phyloP scores from a whole-genome alignment of 2,888 invertebrate species.

The Drosophila hamatofila region DNA sequence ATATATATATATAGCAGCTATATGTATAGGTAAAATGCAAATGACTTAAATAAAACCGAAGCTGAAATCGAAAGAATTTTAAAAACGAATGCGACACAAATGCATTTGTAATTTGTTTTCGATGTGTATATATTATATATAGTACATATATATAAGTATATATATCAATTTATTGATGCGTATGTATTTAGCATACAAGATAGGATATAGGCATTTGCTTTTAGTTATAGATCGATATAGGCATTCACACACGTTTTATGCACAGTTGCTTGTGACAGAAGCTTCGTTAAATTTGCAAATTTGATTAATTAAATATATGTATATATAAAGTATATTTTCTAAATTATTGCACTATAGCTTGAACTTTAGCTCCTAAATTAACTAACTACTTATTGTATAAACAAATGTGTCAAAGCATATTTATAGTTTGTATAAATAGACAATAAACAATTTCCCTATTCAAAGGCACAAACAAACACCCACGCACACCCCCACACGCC shows the following conservation, averaged over 20 bases:
- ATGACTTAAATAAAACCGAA: constrained; percentile 23
- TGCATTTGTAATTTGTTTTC: constrained; percentile 58
- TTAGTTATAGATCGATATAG: constrained; percentile 29
- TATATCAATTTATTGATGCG: constrained; percentile 33
- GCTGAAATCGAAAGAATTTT: constrained; percentile 34
- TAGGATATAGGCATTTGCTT: constrained; percentile 15
- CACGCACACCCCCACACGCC: constrained; percentile 8
- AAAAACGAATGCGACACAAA: constrained; percentile 64
- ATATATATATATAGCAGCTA: not conserved
- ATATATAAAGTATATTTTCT: constrained; percentile 30
- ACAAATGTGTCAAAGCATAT: constrained; percentile 47
- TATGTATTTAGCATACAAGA: constrained; percentile 17
- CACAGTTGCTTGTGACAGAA: constrained; percentile 65
- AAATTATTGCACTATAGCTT: constrained; percentile 69
- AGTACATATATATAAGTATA: constrained; percentile 15
- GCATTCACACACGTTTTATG: constrained; percentile 58
- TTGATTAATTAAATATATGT: constrained; percentile 15
- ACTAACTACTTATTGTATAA: constrained; percentile 52
- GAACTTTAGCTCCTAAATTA: constrained; percentile 34
- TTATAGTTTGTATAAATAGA: constrained; percentile 49
- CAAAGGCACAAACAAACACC: constrained; percentile 25
- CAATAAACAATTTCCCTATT: constrained; percentile 49
- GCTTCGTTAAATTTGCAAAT: constrained; percentile 19
- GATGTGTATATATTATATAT: constrained; percentile 51
- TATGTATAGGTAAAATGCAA: constrained; percentile 30